phyloP scores from a whole-genome alignment of 2,888 invertebrate species.

The Acanthopleura granulata region DNA sequence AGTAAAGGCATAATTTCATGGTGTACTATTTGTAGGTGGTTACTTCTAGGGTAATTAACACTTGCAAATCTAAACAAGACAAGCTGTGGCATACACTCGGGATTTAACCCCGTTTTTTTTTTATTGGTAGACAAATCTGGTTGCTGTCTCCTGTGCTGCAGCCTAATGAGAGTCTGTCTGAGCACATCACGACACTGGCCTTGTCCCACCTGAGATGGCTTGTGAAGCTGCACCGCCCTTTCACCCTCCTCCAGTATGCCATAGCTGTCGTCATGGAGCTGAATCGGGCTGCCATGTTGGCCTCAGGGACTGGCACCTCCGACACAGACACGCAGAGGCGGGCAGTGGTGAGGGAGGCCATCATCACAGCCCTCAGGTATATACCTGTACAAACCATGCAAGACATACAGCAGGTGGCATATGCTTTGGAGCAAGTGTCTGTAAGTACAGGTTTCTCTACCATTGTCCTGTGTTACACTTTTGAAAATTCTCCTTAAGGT shows the following conservation, averaged over 20 bases:
- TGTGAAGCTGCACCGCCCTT: slow-evolving; percentile 46
- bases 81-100: no score
- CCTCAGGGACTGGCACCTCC: slow-evolving; percentile 22
- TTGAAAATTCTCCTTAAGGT: no score
- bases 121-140: not conserved
- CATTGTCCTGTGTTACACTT: no score
- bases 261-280: slow-evolving; percentile 44
- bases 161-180: slow-evolving; percentile 24
- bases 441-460: slow-evolving; percentile 33
- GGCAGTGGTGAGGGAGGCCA: slow-evolving; percentile 44
- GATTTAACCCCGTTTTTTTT: not conserved
- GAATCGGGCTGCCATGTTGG: slow-evolving; percentile 42
- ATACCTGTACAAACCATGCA: slow-evolving; percentile 38
- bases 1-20: no score
- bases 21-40: no score
- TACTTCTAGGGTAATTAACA: no score
- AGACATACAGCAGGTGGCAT: slow-evolving; percentile 46
- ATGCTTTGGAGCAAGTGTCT: slow-evolving; percentile 41
- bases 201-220: slow-evolving; percentile 33
- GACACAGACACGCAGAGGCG: slow-evolving; percentile 21
- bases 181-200: slow-evolving; percentile 37
- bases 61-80: no score
- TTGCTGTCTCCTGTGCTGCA: not conserved
- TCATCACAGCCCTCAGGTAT: slow-evolving; percentile 36
- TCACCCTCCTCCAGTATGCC: slow-evolving; percentile 45